A percentile compares a stretch with the other conserved stretches of the same genome.
These are phyloP conservation scores for Sciaenops ocellatus DNA, from an alignment of 2,797 vertebrate species.

Conservation along the genomic window DNA sequence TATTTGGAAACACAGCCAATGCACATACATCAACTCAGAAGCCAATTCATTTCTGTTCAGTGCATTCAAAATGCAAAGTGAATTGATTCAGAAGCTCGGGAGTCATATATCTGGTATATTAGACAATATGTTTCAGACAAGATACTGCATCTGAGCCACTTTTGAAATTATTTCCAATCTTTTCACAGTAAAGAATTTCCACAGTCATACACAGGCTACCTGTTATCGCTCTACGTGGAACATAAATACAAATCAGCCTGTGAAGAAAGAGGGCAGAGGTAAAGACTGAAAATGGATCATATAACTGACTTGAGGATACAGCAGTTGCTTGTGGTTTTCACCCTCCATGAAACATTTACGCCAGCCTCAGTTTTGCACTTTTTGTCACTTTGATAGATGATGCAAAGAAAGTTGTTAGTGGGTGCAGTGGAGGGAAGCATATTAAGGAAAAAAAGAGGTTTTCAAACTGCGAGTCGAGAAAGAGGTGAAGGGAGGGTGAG, in stretches of 20 bases:
- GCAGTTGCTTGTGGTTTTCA: not conserved
- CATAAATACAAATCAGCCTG: not conserved
- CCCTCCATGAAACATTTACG: not conserved
- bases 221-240: too few relatives aligned
- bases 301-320: not conserved
- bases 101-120: conserved; percentile 4
- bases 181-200: not conserved
- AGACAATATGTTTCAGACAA: conserved; percentile 7
- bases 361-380: not conserved
- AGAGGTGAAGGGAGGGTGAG: not conserved
- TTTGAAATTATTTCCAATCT: not conserved
- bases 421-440: not conserved
- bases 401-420: not conserved
- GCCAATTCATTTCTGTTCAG: conserved; percentile 28
- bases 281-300: not conserved
- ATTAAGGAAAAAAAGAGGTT: not conserved
- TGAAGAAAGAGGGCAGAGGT: not conserved
- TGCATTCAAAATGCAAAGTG: conserved; percentile 54
- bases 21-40: conserved; percentile 34
- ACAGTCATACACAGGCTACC: not conserved
- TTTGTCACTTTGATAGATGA: conserved; percentile 23
- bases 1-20: conserved; percentile 47
- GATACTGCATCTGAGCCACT: not conserved
- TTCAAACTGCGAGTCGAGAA: not conserved
- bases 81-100: conserved; percentile 39